Evolutionary conservation across 2,797 vertebrate species (phyloP), one percentile per base, ranked within the genome.

Genomic region (Muscicapa striata): DNA sequence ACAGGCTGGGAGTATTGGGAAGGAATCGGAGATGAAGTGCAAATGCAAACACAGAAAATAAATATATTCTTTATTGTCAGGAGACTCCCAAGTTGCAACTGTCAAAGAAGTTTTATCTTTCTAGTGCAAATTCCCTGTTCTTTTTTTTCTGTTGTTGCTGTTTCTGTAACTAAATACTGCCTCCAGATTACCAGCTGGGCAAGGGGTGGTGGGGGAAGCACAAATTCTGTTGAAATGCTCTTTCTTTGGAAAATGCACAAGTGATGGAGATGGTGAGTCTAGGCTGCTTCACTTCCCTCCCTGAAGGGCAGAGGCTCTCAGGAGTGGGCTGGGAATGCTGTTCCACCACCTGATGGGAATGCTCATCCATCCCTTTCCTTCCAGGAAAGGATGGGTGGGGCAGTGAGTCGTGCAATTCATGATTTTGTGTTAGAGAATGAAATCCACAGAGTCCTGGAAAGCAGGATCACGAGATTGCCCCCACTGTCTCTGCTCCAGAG

Each of bases 11-110:
- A 90, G 34, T 36, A 29, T 5, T 76, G 73, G 59, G 83, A 79
- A 69, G 52, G 61, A 80, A 49, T 84, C 67, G 34, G 80, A 93
- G 83, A 88, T 68, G 63, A 96, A 93, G 67, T 91, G 46, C 54
- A 86, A 94, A 93, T 64, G 54, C 83, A 88, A 67, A 90, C 0
- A 2, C 46, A 70, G 61, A 79, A 94, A 82, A 84, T 34, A 90
- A 93, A 74, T 32, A 26, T 22, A 55, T 81, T 63, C 55, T 89
- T 80, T 73, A 58, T 22, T 76, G 38, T 70, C 23, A 13, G 24
- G 74, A 90, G 63, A 58, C 41, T 88, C 76, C 40, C 12, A 55
- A 73, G 52, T 58, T 89, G 69, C n/a, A 59, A 14, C 7, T 43
- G 23, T 66, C 36, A 83, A 78, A 89, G 58, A 59, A 34, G 24